Evolutionary conservation across 2,888 invertebrate species (phyloP), one percentile per base, ranked within the genome.

Genomic region (Drosophila greeni): DNA sequence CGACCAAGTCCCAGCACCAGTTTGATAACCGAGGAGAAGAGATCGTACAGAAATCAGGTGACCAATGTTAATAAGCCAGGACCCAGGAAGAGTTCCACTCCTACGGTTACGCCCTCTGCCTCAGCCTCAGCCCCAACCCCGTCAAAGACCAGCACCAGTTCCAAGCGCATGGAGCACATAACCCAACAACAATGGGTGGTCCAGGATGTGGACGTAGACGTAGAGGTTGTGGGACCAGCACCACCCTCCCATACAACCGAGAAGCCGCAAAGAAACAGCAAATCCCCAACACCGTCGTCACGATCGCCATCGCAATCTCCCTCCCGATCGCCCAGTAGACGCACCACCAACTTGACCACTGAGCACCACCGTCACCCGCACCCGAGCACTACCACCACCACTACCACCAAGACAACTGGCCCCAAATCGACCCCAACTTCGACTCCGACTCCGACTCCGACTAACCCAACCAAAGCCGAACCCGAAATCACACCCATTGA

Each of bases 281-380:
- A 37, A 3, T 47, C 62, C 7, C 45, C 45, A 14, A 34, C 51
- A 31, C 37, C 51, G 3, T 24, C 42, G 4, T 40, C 57, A 2
- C 36, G 52, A 7, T 64, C 62, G 24, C 62, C 52, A 6, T 64
- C 62, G 18, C 54, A 36, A 8, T 64, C 62, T 16, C 66, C 62
- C 20, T 45, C 66, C 43, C 62, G 62, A 6, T 66, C 77, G 6
- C 64, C 75, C 14, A 64, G 65, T 61, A 73, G 58, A 54, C 78
- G 69, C 61, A 61, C 62, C 34, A 20, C 20, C 20, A 79, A 73
- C 42, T 12, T 58, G 43, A 62, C 71, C 66, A 72, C 81, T 70
- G 86, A 86, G 74, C 85, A 86, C 74, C 85, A 86, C 74, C 62
- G 45, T 33, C 39, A 85, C 55, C 45, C 12, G 55, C 73, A 81